phyloP scores from a whole-genome alignment of 1,140 invertebrate genomes.

The Wasmannia auropunctata region DNA sequence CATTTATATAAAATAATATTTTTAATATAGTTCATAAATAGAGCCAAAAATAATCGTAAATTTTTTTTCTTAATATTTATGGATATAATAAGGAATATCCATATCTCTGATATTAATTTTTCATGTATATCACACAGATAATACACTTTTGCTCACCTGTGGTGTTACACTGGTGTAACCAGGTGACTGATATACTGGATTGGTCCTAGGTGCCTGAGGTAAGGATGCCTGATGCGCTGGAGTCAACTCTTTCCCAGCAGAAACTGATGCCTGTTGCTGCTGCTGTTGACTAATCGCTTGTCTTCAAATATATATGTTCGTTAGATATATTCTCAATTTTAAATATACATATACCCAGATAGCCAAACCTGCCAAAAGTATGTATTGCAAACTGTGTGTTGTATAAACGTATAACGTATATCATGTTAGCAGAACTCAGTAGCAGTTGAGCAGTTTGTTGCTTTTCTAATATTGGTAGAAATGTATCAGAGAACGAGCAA shows the following conservation, averaged over 20 bases:
- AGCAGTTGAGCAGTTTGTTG: too few relatives aligned
- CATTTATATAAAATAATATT: neutral
- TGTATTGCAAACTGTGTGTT: too few relatives aligned
- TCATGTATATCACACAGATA: neutral
- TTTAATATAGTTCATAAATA: neutral
- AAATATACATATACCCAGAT: neutral
- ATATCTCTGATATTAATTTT: conserved; percentile 17
- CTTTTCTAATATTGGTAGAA: too few relatives aligned
- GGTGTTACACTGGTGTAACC: conserved; percentile 78
- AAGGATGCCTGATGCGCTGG: conserved; percentile 84
- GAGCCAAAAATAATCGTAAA: neutral
- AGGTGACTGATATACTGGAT: conserved; percentile 76
- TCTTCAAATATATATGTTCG: conserved; percentile 65
- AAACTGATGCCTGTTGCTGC: conserved; percentile 75
- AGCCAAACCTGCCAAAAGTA: too few relatives aligned
- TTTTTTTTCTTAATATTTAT: neutral
- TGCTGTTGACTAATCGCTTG: conserved; percentile 81
- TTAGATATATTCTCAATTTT: neutral
- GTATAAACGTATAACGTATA: too few relatives aligned
- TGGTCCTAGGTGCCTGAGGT: conserved; percentile 78
- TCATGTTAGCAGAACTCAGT: too few relatives aligned
- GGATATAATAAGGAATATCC: neutral
- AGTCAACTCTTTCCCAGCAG: conserved; percentile 79
- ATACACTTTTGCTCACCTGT: conserved; percentile 72
- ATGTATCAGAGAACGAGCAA: too few relatives aligned